Evolutionary conservation across 2,888 invertebrate genomes (phyloP).

Genomic region (Scrobipalpa costella): DNA sequence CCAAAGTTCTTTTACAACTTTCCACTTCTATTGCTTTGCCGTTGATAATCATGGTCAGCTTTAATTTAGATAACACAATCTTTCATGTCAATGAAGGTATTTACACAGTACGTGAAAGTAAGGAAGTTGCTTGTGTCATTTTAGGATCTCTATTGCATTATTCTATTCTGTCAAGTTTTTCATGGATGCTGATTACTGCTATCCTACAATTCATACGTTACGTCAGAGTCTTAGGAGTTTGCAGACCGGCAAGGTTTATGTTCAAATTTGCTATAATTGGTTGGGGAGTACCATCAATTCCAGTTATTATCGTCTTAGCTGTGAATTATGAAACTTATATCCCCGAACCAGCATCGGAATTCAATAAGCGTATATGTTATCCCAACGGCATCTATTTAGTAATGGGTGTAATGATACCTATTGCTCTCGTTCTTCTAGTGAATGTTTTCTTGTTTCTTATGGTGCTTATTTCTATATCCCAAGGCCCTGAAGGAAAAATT

Average conservation of each 20-base stretch:
- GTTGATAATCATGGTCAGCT: conserved; percentile 69
- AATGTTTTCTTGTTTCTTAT: conserved; percentile 79
- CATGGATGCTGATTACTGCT: conserved; percentile 88
- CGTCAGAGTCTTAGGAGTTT: conserved; percentile 83
- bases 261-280: conserved; percentile 82
- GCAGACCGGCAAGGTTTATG: conserved; percentile 81
- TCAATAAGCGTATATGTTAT: conserved; percentile 70
- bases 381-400: conserved; percentile 75
- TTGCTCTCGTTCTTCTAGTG: conserved; percentile 72
- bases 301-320: conserved; percentile 71
- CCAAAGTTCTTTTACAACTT: conserved; percentile 84
- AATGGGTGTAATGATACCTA: conserved; percentile 76
- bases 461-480: conserved; percentile 77
- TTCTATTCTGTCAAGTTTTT: conserved; percentile 84
- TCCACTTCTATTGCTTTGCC: conserved; percentile 83
- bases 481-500: conserved; percentile 75
- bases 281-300: conserved; percentile 83
- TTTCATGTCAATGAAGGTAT: conserved; percentile 48
- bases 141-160: conserved; percentile 84
- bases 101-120: conserved; percentile 46
- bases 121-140: conserved; percentile 72
- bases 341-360: conserved; percentile 43
- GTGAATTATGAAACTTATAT: conserved; percentile 74
- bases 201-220: conserved; percentile 85
- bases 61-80: conserved; percentile 59